Evolutionary conservation across 2,888 invertebrate genomes (phyloP).

Genomic region (Nomada ruficornis): DNA sequence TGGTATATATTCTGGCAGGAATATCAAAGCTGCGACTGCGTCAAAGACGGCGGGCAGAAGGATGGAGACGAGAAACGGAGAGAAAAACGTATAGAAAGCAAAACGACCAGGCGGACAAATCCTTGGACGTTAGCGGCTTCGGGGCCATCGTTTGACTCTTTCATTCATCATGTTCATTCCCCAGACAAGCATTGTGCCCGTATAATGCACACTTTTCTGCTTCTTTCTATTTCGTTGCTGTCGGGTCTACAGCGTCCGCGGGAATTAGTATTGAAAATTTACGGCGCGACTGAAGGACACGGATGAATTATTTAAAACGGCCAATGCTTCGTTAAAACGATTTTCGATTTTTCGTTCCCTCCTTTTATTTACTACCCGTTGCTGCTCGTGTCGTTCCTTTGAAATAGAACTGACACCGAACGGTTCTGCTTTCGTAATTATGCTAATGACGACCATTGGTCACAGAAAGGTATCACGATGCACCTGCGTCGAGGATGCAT

Average conservation of each 20-base stretch:
- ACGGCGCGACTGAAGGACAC: constrained; percentile 21
- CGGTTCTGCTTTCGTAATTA: constrained; percentile 36
- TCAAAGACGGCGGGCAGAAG: constrained; percentile 75
- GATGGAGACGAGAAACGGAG: constrained; percentile 53
- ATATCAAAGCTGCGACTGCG: constrained; percentile 80
- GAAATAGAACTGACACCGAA: background rate
- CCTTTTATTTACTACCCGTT: background rate
- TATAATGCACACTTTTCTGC: constrained; percentile 52
- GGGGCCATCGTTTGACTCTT: constrained; percentile 69
- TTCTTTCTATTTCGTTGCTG: constrained; percentile 36
- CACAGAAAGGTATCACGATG: constrained; percentile 10
- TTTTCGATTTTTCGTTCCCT: background rate
- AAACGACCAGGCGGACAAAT: constrained; percentile 64
- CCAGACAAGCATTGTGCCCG: constrained; percentile 63
- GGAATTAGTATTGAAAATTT: constrained; percentile 54
- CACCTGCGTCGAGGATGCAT: constrained; percentile 15
- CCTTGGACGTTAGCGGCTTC: constrained; percentile 74
- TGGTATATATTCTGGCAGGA: constrained; percentile 81
- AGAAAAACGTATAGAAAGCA: constrained; percentile 58
- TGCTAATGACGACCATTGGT: constrained; percentile 32
- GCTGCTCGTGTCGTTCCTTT: background rate
- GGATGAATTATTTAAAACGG: constrained; percentile 45
- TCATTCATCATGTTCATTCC: constrained; percentile 70
- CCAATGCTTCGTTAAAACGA: constrained; percentile 27
- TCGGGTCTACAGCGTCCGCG: constrained; percentile 25